These are phyloP conservation scores for Danio tinwini DNA, from an alignment of 2,797 vertebrate genomes.

Conservation along the genomic window DNA sequence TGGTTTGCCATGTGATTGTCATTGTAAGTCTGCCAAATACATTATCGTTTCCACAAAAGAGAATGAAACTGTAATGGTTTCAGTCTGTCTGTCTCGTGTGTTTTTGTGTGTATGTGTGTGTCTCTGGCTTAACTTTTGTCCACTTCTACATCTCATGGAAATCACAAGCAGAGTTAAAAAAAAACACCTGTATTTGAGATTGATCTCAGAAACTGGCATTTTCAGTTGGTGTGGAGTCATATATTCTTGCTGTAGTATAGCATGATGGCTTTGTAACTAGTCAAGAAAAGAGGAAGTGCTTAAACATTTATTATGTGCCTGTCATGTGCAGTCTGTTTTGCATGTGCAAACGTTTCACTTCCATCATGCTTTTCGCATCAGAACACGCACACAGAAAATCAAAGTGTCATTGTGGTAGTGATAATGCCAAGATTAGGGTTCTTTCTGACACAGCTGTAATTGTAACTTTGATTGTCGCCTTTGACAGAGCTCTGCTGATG, in stretches of 20 bases:
- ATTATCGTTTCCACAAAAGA: not conserved
- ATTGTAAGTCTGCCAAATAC: not conserved
- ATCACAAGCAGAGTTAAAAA: not conserved
- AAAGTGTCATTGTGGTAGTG: conserved; percentile 2
- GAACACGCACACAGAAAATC: not conserved
- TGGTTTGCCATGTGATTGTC: not conserved
- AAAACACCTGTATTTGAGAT: not conserved
- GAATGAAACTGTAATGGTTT: not conserved
- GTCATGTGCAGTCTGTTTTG: conserved; percentile 4
- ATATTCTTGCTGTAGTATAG: not conserved
- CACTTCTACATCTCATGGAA: not conserved
- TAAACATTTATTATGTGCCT: not conserved
- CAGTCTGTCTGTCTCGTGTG: not conserved
- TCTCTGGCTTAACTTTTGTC: not conserved
- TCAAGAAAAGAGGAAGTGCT: conserved; percentile 32
- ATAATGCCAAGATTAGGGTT: not conserved
- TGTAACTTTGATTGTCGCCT: conserved; percentile 13
- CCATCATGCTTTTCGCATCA: not conserved
- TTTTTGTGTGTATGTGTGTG: too few relatives aligned
- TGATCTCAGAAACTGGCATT: too few relatives aligned
- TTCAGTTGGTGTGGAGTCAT: not conserved
- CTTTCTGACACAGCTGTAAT: conserved; percentile 29
- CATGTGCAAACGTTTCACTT: conserved; percentile 5
- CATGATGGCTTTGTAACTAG: not conserved
- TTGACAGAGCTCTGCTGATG: conserved; percentile 11